phyloP scores from a whole-genome alignment of 2,113 vertebrate genomes.

The Prinia subflava region DNA sequence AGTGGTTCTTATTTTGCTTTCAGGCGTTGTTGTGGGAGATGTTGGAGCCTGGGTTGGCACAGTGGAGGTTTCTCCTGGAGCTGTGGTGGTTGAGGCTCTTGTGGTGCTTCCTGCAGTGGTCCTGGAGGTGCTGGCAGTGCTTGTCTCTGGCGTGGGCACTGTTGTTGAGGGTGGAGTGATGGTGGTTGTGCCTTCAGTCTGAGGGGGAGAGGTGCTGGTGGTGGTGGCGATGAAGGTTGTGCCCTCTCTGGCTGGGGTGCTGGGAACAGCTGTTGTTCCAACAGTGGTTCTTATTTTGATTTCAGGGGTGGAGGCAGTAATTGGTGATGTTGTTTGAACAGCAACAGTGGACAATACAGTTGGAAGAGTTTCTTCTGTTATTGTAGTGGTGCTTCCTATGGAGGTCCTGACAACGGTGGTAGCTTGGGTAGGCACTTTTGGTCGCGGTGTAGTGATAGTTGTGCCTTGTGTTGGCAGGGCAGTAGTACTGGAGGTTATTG shows the following conservation, averaged over 20 bases:
- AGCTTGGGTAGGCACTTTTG: background rate
- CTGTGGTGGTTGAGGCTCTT: too few species aligned
- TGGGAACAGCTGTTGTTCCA: rapidly evolving
- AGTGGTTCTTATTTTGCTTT: too few species aligned
- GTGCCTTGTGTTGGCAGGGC: background rate
- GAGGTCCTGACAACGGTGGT: background rate
- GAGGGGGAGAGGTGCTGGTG: background rate
- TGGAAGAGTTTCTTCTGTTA: background rate
- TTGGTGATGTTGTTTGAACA: background rate
- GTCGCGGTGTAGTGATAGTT: rapidly evolving
- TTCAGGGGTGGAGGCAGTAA: background rate
- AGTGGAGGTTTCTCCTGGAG: too few species aligned
- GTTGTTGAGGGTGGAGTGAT: background rate
- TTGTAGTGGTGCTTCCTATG: rapidly evolving
- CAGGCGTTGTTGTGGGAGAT: too few species aligned
- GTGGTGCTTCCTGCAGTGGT: too few species aligned
- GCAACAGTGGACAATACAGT: background rate
- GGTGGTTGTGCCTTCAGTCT: background rate
- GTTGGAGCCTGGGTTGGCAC: too few species aligned
- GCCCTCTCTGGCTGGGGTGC: rapidly evolving
- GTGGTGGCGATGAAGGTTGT: background rate
- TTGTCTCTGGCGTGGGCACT: rapidly evolving
- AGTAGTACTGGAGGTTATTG: background rate
- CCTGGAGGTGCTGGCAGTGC: background rate
- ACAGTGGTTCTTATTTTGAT: rapidly evolving